A percentile compares a stretch with the other conserved stretches of the same genome.
Conservation (phyloP, 2,797 vertebrate species). For the Liasis olivaceus region DNA sequence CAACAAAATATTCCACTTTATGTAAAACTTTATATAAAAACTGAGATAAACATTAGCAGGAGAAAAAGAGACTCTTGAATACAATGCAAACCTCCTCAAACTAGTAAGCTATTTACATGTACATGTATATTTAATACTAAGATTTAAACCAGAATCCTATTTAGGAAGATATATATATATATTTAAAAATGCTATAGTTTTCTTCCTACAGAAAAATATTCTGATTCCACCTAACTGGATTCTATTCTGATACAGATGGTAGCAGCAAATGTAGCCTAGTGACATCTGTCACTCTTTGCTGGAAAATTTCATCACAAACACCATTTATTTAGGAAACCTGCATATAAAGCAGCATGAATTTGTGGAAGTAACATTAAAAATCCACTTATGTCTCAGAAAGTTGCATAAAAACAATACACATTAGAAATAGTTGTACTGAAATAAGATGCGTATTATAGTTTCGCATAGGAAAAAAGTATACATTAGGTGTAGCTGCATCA, state of each 20-base stretch:
- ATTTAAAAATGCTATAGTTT: neutral
- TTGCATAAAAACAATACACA: neutral
- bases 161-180: neutral
- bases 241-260: neutral
- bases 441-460: neutral
- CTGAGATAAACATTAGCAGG: neutral
- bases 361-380: neutral
- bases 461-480: neutral
- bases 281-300: neutral
- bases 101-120: neutral
- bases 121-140: too few relatives aligned
- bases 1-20: neutral
- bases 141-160: neutral
- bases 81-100: neutral
- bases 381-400: neutral
- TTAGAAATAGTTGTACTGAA: neutral
- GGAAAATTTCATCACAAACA: neutral
- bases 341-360: neutral
- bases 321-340: neutral
- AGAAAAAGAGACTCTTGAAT: neutral
- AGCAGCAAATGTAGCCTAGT: neutral
- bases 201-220: neutral
- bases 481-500: neutral
- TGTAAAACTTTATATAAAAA: neutral
- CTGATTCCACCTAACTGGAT: neutral